These are phyloP conservation scores for Psittacula cyanocephala DNA, from an alignment of 2,113 vertebrate genomes.

Conservation along the genomic window DNA sequence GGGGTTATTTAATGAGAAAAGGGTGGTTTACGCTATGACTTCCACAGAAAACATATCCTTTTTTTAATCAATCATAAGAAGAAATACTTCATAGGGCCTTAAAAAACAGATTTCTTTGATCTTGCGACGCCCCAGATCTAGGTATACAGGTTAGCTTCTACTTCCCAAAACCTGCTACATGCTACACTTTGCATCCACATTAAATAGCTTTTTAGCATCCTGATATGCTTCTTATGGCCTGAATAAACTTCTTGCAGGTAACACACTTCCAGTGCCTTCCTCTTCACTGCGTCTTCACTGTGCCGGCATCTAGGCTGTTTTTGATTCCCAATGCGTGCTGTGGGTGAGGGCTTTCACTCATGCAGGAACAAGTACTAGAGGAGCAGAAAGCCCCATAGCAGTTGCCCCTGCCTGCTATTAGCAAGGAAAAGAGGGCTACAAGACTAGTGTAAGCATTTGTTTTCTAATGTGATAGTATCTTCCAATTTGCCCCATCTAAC, in stretches of 20 bases:
- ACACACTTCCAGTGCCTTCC: not conserved
- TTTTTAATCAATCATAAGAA: not conserved
- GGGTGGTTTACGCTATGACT: not conserved
- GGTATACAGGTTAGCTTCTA: not conserved
- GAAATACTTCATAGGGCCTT: not conserved
- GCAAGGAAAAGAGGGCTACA: not conserved
- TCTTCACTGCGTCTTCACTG: not conserved
- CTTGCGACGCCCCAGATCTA: not conserved
- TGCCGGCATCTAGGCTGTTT: not conserved
- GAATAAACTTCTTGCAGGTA: not conserved
- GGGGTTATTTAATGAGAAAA: not conserved
- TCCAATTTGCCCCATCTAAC: not conserved
- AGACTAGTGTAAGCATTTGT: not conserved
- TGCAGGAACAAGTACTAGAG: not conserved
- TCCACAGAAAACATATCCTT: not conserved
- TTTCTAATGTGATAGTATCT: not conserved
- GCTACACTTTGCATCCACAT: not conserved
- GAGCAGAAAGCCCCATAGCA: not conserved
- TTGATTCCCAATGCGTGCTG: not conserved
- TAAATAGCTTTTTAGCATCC: not conserved
- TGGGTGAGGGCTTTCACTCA: not conserved
- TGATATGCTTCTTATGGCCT: not conserved
- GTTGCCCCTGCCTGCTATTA: not conserved
- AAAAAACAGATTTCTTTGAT: not conserved
- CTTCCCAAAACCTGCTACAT: not conserved